Evolutionary conservation across 30 jellyfish, hydroid and myxozoan species (phyloP), one percentile per base, ranked within the genome.

Genomic region (Aurelia sp.): DNA sequence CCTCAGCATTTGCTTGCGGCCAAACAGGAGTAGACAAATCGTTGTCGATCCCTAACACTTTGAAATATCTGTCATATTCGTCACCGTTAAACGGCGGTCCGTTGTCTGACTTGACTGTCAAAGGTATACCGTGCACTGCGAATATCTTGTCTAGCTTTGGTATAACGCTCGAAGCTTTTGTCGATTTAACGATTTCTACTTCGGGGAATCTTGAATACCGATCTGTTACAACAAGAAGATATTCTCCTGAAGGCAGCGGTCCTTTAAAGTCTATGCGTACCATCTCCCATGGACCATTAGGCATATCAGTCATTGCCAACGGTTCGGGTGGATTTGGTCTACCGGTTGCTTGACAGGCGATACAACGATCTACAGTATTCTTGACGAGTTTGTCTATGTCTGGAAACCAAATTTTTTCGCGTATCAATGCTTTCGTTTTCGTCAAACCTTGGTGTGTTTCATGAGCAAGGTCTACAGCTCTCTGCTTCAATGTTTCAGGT

Each of bases 1-100:
- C 62, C 67, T 70, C 60, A 0, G 60, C 64, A 57, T 77, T 77
- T 60, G 80, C 88, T 22, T 69, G 81, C 72, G 88, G 91, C 55
- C 84, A 67, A 8, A 13, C 16, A 17, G 87, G 92, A 13, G 87
- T 68, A 15, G 55, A 44, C 38, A 35, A 55, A 40, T 69, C 77
- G 2, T 77, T 80, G 44, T 77, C 35, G 5, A 77, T 77, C n/a
- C 88, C 80, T n/a, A 21, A 21, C 24, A 20, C 67, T 20, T 77
- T 77, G 30, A 52, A 21, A 20, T 30, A 77, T 16, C 16, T 52
- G 4, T 35, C 18, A 20, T 20, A 77, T 20, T 77, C 88, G 4
- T 77, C 53, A 31, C 78, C 33, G 27, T 77, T 35, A 13, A 19
- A 75, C 13, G 13, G 88, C 33, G 77, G 79, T 52, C 88, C 78